Base-by-base conservation (phyloP, 2,113 vertebrate genomes). In the Galeopterus variegatus region DNA sequence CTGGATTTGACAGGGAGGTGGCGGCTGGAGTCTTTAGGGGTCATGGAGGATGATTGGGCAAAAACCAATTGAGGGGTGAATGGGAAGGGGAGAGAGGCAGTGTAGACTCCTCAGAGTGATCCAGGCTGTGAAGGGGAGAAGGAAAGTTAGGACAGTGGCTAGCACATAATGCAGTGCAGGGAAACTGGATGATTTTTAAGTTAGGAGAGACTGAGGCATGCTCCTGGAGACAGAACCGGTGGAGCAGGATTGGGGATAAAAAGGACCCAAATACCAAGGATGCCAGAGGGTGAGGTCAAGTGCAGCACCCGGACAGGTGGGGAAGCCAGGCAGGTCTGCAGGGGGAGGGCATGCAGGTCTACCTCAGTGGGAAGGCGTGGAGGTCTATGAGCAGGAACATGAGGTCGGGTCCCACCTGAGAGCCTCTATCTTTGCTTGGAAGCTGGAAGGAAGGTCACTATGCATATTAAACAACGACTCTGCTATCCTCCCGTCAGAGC, bases 11-110 rank as follows among this genome's bases (percentile, higher is more conserved):
- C 28, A 33, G 52, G 54, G 36, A 93, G 12, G 23, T 41, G 6
- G 48, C 52, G 28, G 2, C 10, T 31, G 52, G 41, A 0, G 0
- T 41, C 75, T 52, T 92, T 21, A 3, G 14, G 13, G 13, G 0
- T 19, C 33, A 26, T 1, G 23, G 48, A 52, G 31, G n/a, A 41
- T 19, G 84, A 18, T 12, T 7, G 15, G 2, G 21, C 2, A 15
- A 73, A 85, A 86, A 52, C 26, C 58, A 48, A 14, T 0, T 0
- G 9, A 21, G 3, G 12, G 69, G 33, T 4, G 26, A 33, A 33
- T 4, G 24, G n/a, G 24, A 56, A 9, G 33, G 33, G 67, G 31
- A 67, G 26, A 62, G 6, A 6, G 9, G 6, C 36, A 21, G 15
- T 36, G 7, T 3, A 4, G 23, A 11, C 26, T 97, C 65, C 83